Evolutionary conservation across 2,888 invertebrate genomes (phyloP).

Genomic region (Pinctada fucata): DNA sequence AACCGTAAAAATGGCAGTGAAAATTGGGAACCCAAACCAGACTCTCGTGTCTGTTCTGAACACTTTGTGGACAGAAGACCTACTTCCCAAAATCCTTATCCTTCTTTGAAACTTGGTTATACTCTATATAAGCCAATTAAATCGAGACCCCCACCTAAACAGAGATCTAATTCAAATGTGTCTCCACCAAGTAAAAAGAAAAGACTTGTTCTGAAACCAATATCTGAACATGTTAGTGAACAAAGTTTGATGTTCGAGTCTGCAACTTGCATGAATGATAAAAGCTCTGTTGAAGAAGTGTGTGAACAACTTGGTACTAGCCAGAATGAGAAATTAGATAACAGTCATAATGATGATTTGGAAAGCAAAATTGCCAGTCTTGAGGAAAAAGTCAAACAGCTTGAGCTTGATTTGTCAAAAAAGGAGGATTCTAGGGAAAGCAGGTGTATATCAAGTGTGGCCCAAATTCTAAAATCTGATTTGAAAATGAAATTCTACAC

Average conservation of each 20-base stretch:
- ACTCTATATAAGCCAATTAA: not conserved
- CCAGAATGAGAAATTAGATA: not conserved
- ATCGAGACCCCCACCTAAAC: constrained; percentile 19
- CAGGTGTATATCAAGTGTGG: not conserved
- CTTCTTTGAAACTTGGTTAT: constrained; percentile 17
- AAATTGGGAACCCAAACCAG: constrained; percentile 11
- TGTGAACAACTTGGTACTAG: too few species aligned
- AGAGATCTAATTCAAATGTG: not conserved
- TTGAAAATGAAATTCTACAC: constrained; percentile 5
- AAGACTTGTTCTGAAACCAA: not conserved
- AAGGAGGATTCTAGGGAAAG: not conserved
- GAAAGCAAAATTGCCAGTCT: constrained; percentile 9
- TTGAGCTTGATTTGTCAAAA: not conserved
- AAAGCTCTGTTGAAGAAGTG: not conserved
- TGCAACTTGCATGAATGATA: not conserved
- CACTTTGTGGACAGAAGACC: constrained; percentile 13
- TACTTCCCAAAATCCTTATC: constrained; percentile 20
- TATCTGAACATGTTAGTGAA: not conserved
- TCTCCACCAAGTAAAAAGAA: not conserved
- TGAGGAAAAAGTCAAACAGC: constrained; percentile 1
- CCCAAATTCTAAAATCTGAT: not conserved
- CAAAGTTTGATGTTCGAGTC: not conserved
- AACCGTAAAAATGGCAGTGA: constrained; percentile 3
- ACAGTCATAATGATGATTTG: not conserved
- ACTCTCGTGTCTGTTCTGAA: constrained; percentile 13